These are phyloP conservation scores for Digitonthophagus gazella DNA, from an alignment of 2,888 invertebrate species.

Conservation along the genomic window DNA sequence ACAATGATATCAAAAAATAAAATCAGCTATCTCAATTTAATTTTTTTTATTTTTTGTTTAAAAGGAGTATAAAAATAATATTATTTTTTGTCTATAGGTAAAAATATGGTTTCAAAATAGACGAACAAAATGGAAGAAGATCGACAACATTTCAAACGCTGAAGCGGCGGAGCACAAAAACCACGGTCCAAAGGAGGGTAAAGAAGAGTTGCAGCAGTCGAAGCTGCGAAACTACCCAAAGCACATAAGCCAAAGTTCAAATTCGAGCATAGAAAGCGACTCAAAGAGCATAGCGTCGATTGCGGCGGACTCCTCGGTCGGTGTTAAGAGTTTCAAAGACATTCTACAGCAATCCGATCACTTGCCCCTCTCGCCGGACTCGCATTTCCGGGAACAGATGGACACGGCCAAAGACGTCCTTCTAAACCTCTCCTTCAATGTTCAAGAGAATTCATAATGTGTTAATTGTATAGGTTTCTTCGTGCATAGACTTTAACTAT, in stretches of 20 bases:
- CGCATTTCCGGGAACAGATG: conserved; percentile 44
- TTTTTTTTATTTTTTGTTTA: background rate
- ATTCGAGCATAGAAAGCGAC: conserved; percentile 49
- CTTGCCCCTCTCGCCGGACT: conserved; percentile 37
- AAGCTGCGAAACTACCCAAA: conserved; percentile 39
- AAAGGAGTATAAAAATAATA: too few relatives aligned
- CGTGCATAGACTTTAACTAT: conserved; percentile 2
- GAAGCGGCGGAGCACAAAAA: conserved; percentile 83
- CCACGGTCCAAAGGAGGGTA: conserved; percentile 43
- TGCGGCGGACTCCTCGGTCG: conserved; percentile 37
- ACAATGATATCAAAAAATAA: too few relatives aligned
- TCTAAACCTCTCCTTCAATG: conserved; percentile 47
- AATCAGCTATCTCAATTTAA: too few relatives aligned
- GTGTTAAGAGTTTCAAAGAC: conserved; percentile 45
- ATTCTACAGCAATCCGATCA: conserved; percentile 38
- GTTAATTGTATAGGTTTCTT: conserved; percentile 12
- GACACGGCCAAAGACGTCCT: conserved; percentile 48
- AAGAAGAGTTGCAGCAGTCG: conserved; percentile 25
- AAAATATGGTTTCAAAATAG: conserved; percentile 92
- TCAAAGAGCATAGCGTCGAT: conserved; percentile 43
- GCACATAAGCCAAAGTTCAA: conserved; percentile 46
- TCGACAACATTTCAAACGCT: conserved; percentile 86
- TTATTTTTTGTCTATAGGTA: conserved; percentile 62
- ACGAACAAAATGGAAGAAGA: conserved; percentile 84
- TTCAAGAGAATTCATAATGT: conserved; percentile 43